Evolutionary conservation across 2,113 vertebrate genomes (phyloP), one percentile per base, ranked within the genome.

Genomic region (Ancistrus triradiatus): DNA sequence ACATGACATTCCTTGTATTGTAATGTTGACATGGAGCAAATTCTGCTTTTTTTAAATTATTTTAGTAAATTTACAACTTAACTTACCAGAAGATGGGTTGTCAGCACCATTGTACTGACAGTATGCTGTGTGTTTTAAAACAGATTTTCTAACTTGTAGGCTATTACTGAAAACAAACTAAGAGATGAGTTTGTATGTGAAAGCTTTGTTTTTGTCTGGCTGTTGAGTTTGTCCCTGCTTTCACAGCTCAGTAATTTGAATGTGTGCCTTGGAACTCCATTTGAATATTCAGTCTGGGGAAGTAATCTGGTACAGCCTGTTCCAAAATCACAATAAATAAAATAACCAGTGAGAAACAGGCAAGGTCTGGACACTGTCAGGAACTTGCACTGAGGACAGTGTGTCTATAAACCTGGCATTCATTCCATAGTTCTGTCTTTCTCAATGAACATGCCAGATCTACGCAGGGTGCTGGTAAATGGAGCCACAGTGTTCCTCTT

Each of bases 251-350:
- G 21, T 68, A 22, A 27, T 48, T 7, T 53, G 28, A 38, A 17
- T 40, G 46, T 24, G 13, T 33, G 22, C 21, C 8, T 51, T 7
- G 21, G n/a, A 33, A 44, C 69, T 42, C 50, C 61, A 66, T 40
- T 27, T 81, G 80, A 80, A 80, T 82, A 80, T 78, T 87, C 72
- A 81, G 80, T 76, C 64, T 48, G 61, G 84, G 84, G 71, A 78
- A 71, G 63, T 51, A 67, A 37, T 63, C 25, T 59, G 68, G 22
- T 27, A 31, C 59, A 1, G 75, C 63, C 49, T 81, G 70, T 85
- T 86, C 81, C 64, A 76, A 77, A 85, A 79, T 27, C 42, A 4
- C 8, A 61, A 50, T 53, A 72, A 61, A 50, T 25, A 53, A n/a
- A n/a, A 27, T 15, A 42, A 8, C 35, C 59, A 27, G 37, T 52